Base-by-base conservation (phyloP, 2,113 vertebrate species). In the Atractosteus spatula region DNA sequence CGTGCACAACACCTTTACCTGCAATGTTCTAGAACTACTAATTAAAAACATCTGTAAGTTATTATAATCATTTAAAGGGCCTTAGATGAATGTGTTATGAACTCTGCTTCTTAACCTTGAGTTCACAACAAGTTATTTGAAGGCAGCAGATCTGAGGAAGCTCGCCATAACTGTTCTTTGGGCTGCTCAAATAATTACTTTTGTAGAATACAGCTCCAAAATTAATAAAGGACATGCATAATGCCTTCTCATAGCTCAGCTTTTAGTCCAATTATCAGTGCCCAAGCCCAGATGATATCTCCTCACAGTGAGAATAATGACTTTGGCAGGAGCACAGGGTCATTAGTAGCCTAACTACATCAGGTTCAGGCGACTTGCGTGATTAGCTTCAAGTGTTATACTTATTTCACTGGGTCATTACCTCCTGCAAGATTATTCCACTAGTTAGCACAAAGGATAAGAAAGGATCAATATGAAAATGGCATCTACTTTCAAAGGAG, bases 201-300 rank as follows among this genome's bases (percentile, higher is more conserved):
- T 81, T 85, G 86, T 86, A 91, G 89, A 91, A 91, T 85, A 81
- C 88, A 82, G 83, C 84, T 81, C 78, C 79, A 81, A 84, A 91
- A 92, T 91, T 87, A 91, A 91, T 86, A 85, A 87, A 80, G 82
- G 89, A 90, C 91, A 84, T 90, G 86, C 91, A 85, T 90, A 91
- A 92, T 92, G 88, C 90, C 77, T 83, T 80, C 87, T 86, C 91
- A 92, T 92, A 89, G 88, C 88, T 92, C 91, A 92, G 89, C 89
- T 88, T 92, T 92, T 91, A 84, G 88, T 89, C 87, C 90, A 92
- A 92, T 92, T 92, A 92, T 72, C 83, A 87, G 84, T 80, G 83
- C 76, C 78, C 84, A 80, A 78, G 83, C 81, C 13, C 59, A 66
- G 81, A 84, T 87, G 89, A 90, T 85, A 83, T 84, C 84, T 86